Conservation (phyloP, 2,888 invertebrate genomes). For the Leptogaster cylindrica region DNA sequence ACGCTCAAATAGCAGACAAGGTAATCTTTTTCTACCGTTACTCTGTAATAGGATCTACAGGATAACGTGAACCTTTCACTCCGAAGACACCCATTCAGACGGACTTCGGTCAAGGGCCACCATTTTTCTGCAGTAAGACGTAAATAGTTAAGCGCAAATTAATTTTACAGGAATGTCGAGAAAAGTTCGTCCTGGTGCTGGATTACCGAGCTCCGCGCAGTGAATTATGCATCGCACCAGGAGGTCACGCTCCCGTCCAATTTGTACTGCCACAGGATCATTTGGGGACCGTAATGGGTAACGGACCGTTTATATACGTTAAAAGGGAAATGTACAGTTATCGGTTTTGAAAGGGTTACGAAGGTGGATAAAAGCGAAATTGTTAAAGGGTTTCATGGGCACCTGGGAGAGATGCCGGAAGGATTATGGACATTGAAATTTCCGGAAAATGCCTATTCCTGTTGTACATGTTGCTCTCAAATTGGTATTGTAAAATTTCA, state of each 20-base stretch:
- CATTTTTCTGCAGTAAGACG: too few relatives aligned
- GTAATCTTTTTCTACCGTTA: conserved; percentile 6
- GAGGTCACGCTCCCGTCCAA: neutral
- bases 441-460: too few relatives aligned
- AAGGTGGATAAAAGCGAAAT: too few relatives aligned
- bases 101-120: too few relatives aligned
- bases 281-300: neutral
- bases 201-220: neutral
- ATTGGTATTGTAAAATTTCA: too few relatives aligned
- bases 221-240: conserved; percentile 9
- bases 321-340: conserved; percentile 4
- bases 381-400: too few relatives aligned
- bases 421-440: too few relatives aligned
- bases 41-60: conserved; percentile 15
- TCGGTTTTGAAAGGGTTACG: neutral
- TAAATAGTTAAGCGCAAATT: conserved; percentile 12
- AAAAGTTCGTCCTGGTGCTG: neutral
- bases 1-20: neutral
- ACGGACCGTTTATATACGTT: neutral
- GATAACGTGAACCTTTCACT: too few relatives aligned
- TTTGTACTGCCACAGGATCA: neutral
- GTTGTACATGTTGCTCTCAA: too few relatives aligned
- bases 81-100: too few relatives aligned
- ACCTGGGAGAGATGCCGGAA: too few relatives aligned
- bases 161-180: conserved; percentile 29